Conservation (phyloP, 2,797 vertebrate species). For the Hipposideros larvatus region DNA sequence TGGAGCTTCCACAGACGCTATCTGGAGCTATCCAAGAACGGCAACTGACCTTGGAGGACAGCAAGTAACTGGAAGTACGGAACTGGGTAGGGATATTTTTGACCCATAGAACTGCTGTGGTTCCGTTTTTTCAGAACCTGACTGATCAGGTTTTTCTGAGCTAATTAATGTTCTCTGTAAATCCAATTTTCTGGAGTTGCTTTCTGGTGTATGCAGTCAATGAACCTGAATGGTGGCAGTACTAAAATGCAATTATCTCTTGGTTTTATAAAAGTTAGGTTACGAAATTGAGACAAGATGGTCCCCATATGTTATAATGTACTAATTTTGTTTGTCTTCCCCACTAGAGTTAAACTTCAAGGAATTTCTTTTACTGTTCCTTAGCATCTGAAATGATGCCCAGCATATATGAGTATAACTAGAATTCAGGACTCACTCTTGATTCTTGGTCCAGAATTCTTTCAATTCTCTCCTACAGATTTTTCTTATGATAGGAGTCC, state of each 20-base stretch:
- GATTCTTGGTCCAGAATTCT: slow-evolving; percentile 28
- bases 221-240: background rate
- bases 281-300: background rate
- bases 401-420: background rate
- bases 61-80: background rate
- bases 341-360: background rate
- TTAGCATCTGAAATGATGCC: background rate
- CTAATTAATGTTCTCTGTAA: background rate
- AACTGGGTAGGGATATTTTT: background rate
- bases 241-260: background rate
- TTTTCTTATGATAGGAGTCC: background rate
- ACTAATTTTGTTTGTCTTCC: background rate
- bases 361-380: background rate
- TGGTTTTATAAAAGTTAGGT: background rate
- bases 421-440: background rate
- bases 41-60: background rate
- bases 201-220: background rate
- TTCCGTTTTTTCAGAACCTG: background rate
- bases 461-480: background rate
- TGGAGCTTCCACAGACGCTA: background rate
- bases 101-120: background rate
- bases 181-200: background rate
- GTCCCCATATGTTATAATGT: background rate
- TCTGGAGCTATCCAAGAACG: background rate
- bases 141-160: background rate